Evolutionary conservation across 2,797 vertebrate species (phyloP).

Genomic region (Poecilia gillii): DNA sequence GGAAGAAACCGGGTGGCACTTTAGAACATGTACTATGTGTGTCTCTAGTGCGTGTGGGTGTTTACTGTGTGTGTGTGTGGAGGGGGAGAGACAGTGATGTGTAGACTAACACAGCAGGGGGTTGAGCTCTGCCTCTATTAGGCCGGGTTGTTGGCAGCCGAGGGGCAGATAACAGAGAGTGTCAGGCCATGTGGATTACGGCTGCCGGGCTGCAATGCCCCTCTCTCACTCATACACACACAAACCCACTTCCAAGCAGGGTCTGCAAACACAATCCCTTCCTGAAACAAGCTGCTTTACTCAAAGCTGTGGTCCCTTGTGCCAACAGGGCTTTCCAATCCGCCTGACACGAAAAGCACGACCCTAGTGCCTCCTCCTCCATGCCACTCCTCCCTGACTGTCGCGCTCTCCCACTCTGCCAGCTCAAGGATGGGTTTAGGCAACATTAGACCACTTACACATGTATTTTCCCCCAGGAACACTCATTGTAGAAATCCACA

Average conservation of each 20-base stretch:
- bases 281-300: slow-evolving; percentile 81
- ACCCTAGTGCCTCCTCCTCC: slow-evolving; percentile 38
- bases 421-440: slow-evolving; percentile 57
- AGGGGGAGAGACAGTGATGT: slow-evolving; percentile 32
- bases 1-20: slow-evolving; percentile 50
- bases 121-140: slow-evolving; percentile 55
- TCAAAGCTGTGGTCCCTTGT: slow-evolving; percentile 65
- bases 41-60: slow-evolving; percentile 12
- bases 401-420: slow-evolving; percentile 18
- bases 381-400: slow-evolving; percentile 4
- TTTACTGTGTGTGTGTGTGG: background rate
- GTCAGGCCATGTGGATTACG: slow-evolving; percentile 79
- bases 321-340: slow-evolving; percentile 69
- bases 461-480: slow-evolving; percentile 67
- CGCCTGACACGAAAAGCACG: slow-evolving; percentile 70
- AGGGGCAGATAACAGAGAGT: slow-evolving; percentile 70
- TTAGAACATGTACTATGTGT: slow-evolving; percentile 15
- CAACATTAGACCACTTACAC: slow-evolving; percentile 77
- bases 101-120: slow-evolving; percentile 54
- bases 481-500: slow-evolving; percentile 63
- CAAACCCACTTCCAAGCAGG: slow-evolving; percentile 35
- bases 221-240: slow-evolving; percentile 28
- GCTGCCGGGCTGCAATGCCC: slow-evolving; percentile 71
- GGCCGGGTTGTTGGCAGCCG: slow-evolving; percentile 56
- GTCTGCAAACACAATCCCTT: slow-evolving; percentile 72